These are phyloP conservation scores for Polydrusus tereticollis DNA, from an alignment of 2,888 invertebrate species.

Conservation along the genomic window DNA sequence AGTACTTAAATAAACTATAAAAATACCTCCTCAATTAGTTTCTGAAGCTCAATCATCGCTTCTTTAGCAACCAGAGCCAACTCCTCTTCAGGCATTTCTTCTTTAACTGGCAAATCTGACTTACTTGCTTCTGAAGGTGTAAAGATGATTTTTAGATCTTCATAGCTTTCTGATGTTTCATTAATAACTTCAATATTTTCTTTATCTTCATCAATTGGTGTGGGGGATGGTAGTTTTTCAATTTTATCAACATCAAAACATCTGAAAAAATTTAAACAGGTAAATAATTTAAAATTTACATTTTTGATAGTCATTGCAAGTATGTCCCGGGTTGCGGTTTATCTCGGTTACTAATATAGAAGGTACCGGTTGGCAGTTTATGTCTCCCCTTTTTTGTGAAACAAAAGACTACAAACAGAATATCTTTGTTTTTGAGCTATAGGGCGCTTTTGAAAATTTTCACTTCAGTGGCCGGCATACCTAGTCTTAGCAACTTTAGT, in stretches of 20 bases:
- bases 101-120: not conserved
- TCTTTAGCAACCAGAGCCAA: conserved; percentile 64
- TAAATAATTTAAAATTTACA: too few species aligned
- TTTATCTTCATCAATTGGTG: conserved; percentile 67
- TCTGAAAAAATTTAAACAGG: conserved; percentile 21
- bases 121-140: not conserved
- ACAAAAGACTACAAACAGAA: too few species aligned
- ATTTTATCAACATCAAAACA: conserved; percentile 47
- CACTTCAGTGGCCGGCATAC: too few species aligned
- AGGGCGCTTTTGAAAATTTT: too few species aligned
- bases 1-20: too few species aligned
- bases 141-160: conserved; percentile 51
- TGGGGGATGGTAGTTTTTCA: not conserved
- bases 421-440: too few species aligned
- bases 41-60: conserved; percentile 70
- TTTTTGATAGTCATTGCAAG: too few species aligned
- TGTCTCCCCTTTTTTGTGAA: too few species aligned
- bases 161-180: conserved; percentile 63
- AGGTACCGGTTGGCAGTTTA: too few species aligned
- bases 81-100: conserved; percentile 67
- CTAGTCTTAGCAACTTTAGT: too few species aligned
- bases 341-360: too few species aligned
- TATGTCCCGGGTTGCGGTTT: too few species aligned
- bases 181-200: conserved; percentile 68
- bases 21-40: conserved; percentile 69